Percentiles rank a stretch among this genome's conserved stretches.
Evolutionary conservation across 2,888 invertebrate species (phyloP).

Genomic region (Camptogramma bilineatum): DNA sequence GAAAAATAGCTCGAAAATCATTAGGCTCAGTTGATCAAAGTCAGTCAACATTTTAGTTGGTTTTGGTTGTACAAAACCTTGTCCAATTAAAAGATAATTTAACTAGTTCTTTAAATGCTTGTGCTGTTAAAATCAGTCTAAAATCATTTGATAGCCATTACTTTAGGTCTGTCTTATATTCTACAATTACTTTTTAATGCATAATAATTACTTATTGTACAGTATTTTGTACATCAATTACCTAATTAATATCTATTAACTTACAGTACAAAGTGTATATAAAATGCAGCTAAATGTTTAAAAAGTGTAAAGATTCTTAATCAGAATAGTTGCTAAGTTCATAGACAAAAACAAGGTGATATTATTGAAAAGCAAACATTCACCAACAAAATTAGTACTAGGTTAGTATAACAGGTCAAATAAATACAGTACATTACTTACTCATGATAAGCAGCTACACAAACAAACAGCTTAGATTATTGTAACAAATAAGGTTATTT

Average conservation of each 20-base stretch:
- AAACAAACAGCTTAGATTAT: conserved; percentile 17
- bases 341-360: conserved; percentile 6
- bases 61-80: background rate
- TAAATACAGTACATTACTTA: conserved; percentile 25
- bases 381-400: conserved; percentile 10
- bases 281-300: conserved; percentile 21
- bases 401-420: conserved; percentile 21
- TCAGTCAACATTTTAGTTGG: conserved; percentile 14
- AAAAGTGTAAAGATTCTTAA: conserved; percentile 21
- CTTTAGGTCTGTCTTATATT: conserved; percentile 25
- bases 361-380: conserved; percentile 4
- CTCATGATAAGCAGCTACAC: conserved; percentile 27
- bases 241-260: conserved; percentile 25
- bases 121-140: conserved; percentile 26
- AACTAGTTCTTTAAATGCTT: conserved; percentile 16
- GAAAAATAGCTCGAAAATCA: background rate
- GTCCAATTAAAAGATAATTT: conserved; percentile 4
- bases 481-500: conserved; percentile 3
- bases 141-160: conserved; percentile 15
- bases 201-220: conserved; percentile 53
- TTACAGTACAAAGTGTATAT: conserved; percentile 21
- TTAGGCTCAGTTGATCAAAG: conserved; percentile 9
- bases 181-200: conserved; percentile 30
- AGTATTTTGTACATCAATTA: conserved; percentile 56
- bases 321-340: conserved; percentile 7